Percentiles rank a stretch among this genome's conserved stretches.
Evolutionary conservation across 2,888 invertebrate species (phyloP).

Genomic region (Antheraea assamensis): DNA sequence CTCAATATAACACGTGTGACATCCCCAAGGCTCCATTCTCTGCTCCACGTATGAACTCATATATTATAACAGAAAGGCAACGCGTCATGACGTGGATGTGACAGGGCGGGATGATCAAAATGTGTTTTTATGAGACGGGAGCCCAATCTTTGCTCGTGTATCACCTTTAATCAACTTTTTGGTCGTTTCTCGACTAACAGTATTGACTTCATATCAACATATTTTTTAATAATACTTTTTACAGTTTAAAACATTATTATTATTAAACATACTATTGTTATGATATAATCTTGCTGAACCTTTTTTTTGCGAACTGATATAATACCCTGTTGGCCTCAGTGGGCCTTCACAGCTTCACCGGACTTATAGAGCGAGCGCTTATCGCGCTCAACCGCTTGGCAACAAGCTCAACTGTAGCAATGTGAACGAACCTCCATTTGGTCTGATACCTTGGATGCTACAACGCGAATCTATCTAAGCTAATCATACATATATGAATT

Average conservation of each 20-base stretch:
- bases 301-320: too few relatives aligned
- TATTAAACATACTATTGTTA: too few relatives aligned
- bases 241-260: not conserved
- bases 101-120: conserved; percentile 21
- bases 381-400: too few relatives aligned
- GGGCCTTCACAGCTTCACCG: too few relatives aligned
- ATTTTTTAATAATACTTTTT: not conserved
- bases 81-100: conserved; percentile 17
- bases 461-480: too few relatives aligned
- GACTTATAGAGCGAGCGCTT: too few relatives aligned
- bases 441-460: too few relatives aligned
- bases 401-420: too few relatives aligned
- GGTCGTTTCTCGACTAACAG: conserved; percentile 18
- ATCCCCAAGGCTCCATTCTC: not conserved
- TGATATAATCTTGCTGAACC: too few relatives aligned
- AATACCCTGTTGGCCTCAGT: too few relatives aligned
- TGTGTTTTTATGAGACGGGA: conserved; percentile 20
- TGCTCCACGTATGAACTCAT: conserved; percentile 9
- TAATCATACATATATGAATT: too few relatives aligned
- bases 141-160: conserved; percentile 9
- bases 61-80: conserved; percentile 15
- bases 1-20: conserved; percentile 9
- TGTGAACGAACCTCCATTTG: too few relatives aligned
- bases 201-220: conserved; percentile 4
- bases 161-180: conserved; percentile 15